Base-by-base conservation (phyloP, 2,797 vertebrate species). In the Melanotaenia boesemani region DNA sequence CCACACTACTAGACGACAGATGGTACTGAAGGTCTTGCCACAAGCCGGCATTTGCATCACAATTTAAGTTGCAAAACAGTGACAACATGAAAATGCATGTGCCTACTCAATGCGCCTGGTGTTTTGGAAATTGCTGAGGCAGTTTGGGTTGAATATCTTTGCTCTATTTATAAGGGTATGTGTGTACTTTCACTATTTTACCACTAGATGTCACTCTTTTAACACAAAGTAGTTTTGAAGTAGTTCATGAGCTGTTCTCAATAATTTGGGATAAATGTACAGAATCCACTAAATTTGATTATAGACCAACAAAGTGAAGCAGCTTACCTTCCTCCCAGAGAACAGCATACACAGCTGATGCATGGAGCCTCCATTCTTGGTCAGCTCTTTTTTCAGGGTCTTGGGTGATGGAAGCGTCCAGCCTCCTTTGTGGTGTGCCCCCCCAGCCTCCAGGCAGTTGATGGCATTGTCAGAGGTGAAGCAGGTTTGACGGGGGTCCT, bases 401-500 rank as follows among this genome's bases (percentile, higher is more conserved):
- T 95, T 94, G 62, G 98, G 98, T 0, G 97, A 98, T 0, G 97
- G 97, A 55, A 98, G 94, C 0, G 95, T 95, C 97, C 97, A 98
- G 82, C 91, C 88, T 0, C 91, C 77, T 9, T 94, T 46, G 88
- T 90, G 87, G 6, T 93, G 30, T 7, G 70, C 11, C 4, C 88
- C 93, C 22, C 93, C 94, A 0, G 71, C 87, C 28, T 98, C 97
- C 0, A 95, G 86, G 92, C 96, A 96, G 95, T 98, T 93, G 90
- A 99, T 94, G 89, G 96, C 96, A 41, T 97, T 97, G 93, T 99
- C 97, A 0, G 97, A 99, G 89, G 97, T 94, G 87, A 98, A 99
- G 83, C 96, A 96, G 63, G 95, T 88, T 6, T 94, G 79, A 6
- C 95, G 95, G 20, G 95, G 82, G 87, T 99, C 97, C 90, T 98